Base-by-base conservation (phyloP, 2,797 vertebrate species). In the Macropodus opercularis region DNA sequence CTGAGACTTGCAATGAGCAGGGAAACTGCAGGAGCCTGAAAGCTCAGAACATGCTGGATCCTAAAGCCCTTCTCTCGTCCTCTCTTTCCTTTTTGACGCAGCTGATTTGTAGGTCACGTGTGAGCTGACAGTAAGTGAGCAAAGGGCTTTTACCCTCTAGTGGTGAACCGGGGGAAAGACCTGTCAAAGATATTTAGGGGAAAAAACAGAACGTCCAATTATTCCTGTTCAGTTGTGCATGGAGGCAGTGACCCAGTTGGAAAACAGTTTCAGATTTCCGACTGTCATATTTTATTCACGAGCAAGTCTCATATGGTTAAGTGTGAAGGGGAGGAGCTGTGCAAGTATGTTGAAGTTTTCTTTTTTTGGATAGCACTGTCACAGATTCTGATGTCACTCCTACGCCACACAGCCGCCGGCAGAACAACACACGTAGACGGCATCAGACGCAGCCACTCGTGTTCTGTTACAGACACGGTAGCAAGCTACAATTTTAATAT, bases 31-130 rank as follows among this genome's bases (percentile, higher is more conserved):
- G 13, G 12, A 59, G 21, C 12, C 2, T 17, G 5, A 2, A 8
- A 13, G 26, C n/a, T 65, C 14, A 26, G 15, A 68, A 17, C 27
- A 43, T 11, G 42, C 23, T 64, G 62, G 8, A 67, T 74, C 48
- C 39, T n/a, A 66, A 63, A 53, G 13, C 41, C 35, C 18, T n/a
- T 8, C 26, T 21, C 41, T 49, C 29, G 57, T 34, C 3, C 34
- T 6, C 2, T 15, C 51, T 61, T 34, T 53, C 31, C 42, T 75
- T 58, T 70, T 39, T 70, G 66, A 66, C 71, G 63, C 66, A 51
- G 63, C 49, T 59, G 63, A 71, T 87, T 87, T 83, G 69, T 87
- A 79, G 82, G 83, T 88, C 79, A 83, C 81, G 74, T 75, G 70
- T 71, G 77, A 80, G 73, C 8, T 54, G 53, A 53, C 60, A 51